phyloP scores from a whole-genome alignment of 2,888 invertebrate species.

The Lottia gigantea region DNA sequence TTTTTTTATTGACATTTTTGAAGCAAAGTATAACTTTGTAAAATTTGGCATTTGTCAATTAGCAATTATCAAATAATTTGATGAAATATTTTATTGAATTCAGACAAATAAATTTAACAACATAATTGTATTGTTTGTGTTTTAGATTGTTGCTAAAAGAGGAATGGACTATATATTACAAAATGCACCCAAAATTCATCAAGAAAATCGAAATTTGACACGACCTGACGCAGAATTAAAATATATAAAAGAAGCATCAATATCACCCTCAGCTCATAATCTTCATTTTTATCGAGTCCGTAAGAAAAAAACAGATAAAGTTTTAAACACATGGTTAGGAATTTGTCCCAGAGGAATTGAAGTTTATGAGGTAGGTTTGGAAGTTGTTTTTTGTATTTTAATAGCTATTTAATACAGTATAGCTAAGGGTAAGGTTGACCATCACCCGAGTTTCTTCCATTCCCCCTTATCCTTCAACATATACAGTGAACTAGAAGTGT shows the following conservation, averaged over 20 bases:
- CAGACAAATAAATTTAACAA: not conserved
- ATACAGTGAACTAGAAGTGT: too few species aligned
- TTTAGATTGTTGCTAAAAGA: slow-evolving; percentile 71
- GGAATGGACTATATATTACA: slow-evolving; percentile 71
- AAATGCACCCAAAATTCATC: slow-evolving; percentile 81
- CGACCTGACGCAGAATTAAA: slow-evolving; percentile 85
- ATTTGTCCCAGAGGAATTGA: slow-evolving; percentile 93
- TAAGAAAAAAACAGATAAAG: slow-evolving; percentile 73
- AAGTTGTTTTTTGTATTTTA: too few species aligned
- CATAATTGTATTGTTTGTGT: slow-evolving; percentile 5
- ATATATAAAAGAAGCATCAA: slow-evolving; percentile 90
- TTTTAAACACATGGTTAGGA: slow-evolving; percentile 80
- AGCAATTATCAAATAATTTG: not conserved
- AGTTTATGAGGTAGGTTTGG: slow-evolving; percentile 77
- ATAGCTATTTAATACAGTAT: not conserved
- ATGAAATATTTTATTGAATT: not conserved
- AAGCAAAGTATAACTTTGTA: too few species aligned
- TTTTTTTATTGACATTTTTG: too few species aligned
- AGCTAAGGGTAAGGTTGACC: not conserved
- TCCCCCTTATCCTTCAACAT: too few species aligned
- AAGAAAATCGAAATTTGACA: slow-evolving; percentile 83
- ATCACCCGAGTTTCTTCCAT: too few species aligned
- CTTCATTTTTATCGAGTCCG: slow-evolving; percentile 86
- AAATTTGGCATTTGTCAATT: too few species aligned
- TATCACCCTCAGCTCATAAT: slow-evolving; percentile 83